phyloP scores from a whole-genome alignment of 2,797 vertebrate genomes.

The Acanthurus leucopareius region DNA sequence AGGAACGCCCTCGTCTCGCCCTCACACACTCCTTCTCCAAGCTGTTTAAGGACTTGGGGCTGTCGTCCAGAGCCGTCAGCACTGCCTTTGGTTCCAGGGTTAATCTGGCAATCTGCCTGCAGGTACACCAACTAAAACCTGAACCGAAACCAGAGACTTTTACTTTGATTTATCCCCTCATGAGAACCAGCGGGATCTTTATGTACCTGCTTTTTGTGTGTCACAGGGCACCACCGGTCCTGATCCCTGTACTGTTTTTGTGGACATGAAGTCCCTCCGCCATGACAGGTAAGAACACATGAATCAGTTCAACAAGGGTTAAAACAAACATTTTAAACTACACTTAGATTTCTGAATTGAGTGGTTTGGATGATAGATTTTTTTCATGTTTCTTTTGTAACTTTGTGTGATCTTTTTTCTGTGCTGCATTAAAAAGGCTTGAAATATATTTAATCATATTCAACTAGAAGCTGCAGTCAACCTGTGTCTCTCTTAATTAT shows the following conservation, averaged over 20 bases:
- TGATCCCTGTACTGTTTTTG: constrained; percentile 96
- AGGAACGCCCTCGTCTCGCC: constrained; percentile 92
- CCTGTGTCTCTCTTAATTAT: not conserved
- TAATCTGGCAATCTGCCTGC: constrained; percentile 96
- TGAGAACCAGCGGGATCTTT: constrained; percentile 57
- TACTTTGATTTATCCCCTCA: not conserved
- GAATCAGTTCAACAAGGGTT: not conserved
- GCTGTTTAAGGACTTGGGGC: constrained; percentile 96
- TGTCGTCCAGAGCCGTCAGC: constrained; percentile 94
- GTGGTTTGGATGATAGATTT: not conserved
- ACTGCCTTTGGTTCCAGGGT: constrained; percentile 97
- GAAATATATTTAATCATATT: not conserved
- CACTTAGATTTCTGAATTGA: not conserved
- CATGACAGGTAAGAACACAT: constrained; percentile 91
- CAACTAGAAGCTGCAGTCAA: not conserved
- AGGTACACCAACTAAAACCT: constrained; percentile 81
- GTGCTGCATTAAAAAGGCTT: not conserved
- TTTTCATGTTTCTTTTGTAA: not conserved
- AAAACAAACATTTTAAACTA: not conserved
- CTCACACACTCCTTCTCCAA: constrained; percentile 98
- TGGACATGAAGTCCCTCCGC: constrained; percentile 96
- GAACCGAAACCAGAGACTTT: too few relatives aligned
- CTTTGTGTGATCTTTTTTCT: not conserved
- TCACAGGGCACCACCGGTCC: constrained; percentile 95
- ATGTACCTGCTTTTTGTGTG: constrained; percentile 52